phyloP scores from a whole-genome alignment of 2,797 vertebrate genomes.

The Semotilus atromaculatus region DNA sequence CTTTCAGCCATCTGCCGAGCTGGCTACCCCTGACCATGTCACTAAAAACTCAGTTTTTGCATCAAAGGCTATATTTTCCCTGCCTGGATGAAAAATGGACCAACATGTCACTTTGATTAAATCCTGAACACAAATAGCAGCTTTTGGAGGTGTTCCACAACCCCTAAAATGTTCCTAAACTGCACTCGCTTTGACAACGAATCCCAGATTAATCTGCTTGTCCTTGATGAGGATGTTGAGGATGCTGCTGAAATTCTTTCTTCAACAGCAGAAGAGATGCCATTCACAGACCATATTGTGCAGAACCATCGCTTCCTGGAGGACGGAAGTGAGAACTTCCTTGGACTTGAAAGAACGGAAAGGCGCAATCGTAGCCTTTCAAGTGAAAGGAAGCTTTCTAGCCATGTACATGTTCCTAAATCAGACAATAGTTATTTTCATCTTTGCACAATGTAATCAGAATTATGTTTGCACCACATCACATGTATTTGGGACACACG shows the following conservation, averaged over 20 bases:
- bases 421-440: background rate
- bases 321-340: slow-evolving; percentile 2
- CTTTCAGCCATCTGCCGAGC: background rate
- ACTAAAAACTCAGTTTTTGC: slow-evolving; percentile 2
- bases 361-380: background rate
- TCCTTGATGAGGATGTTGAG: background rate
- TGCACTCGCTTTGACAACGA: background rate
- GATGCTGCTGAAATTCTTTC: background rate
- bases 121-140: slow-evolving; percentile 6
- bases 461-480: background rate
- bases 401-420: background rate
- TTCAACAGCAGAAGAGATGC: background rate
- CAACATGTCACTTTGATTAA: background rate
- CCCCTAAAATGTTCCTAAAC: background rate
- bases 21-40: background rate
- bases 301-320: slow-evolving; percentile 27
- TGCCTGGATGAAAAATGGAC: slow-evolving; percentile 21
- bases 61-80: background rate
- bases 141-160: slow-evolving; percentile 2
- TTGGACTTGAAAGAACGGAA: background rate
- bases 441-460: background rate
- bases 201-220: slow-evolving; percentile 2
- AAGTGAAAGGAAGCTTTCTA: background rate
- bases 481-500: slow-evolving; percentile 26
- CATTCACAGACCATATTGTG: background rate